Evolutionary conservation across 2,113 vertebrate species (phyloP).

Genomic region (Ictalurus furcatus): DNA sequence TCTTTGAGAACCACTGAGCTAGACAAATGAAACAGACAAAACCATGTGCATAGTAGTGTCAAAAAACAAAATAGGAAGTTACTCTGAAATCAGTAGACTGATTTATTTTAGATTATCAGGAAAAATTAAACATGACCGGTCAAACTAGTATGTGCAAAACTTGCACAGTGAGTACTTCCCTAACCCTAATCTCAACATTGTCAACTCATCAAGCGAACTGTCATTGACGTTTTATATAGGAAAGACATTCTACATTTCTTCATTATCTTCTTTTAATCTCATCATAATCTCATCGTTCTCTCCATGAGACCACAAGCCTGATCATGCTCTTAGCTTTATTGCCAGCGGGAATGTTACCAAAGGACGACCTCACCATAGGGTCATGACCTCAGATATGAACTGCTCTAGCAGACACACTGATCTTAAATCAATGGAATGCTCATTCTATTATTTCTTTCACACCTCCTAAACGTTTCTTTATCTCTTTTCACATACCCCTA

Average conservation of each 20-base stretch:
- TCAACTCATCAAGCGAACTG: not conserved
- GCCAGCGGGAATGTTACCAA: conserved; percentile 37
- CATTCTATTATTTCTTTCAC: conserved; percentile 1
- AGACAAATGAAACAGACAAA: not conserved
- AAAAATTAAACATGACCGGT: not conserved
- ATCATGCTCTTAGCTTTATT: conserved; percentile 19
- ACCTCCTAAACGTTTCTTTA: not conserved
- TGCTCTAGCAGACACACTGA: conserved; percentile 12
- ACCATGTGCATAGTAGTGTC: not conserved
- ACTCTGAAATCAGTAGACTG: not conserved
- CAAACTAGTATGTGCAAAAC: not conserved
- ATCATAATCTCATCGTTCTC: conserved; percentile 4
- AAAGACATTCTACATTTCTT: conserved; percentile 5
- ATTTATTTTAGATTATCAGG: not conserved
- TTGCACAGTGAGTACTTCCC: not conserved
- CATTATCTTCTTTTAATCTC: conserved; percentile 2
- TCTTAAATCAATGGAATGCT: conserved; percentile 16
- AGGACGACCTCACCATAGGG: conserved; percentile 25
- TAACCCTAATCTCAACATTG: not conserved
- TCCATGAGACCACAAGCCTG: not conserved
- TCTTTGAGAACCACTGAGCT: not conserved
- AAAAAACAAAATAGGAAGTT: not conserved
- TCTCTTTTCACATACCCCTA: conserved; percentile 2
- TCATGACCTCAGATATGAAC: conserved; percentile 41
- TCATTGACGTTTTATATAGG: not conserved